Percentiles rank a stretch among this genome's conserved stretches.
Conservation (phyloP, 2,888 invertebrate species). For the Microplitis deprimator region DNA sequence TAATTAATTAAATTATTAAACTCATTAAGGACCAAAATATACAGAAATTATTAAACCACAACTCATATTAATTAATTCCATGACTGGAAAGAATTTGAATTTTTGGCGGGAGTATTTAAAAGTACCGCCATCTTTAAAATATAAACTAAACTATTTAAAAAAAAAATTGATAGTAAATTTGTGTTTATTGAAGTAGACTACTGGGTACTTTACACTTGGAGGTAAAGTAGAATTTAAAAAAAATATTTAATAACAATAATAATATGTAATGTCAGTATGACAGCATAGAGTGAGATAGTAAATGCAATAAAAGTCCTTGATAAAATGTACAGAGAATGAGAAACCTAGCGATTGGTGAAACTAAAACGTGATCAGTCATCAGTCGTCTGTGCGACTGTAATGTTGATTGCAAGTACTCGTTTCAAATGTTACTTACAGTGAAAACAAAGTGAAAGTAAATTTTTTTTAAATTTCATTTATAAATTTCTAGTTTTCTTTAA, state of each 20-base stretch:
- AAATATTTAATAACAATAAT: not conserved
- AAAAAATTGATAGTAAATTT: not conserved
- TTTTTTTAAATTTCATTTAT: not conserved
- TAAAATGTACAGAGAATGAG: not conserved
- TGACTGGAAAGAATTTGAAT: too few relatives aligned
- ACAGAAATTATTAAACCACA: too few relatives aligned
- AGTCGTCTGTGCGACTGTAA: slow-evolving; percentile 18
- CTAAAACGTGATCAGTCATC: slow-evolving; percentile 16
- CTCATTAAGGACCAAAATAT: too few relatives aligned
- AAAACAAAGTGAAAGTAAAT: slow-evolving; percentile 40
- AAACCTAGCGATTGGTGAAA: not conserved
- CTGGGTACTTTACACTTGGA: not conserved
- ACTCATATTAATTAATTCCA: too few relatives aligned
- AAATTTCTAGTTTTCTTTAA: not conserved
- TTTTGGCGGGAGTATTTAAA: too few relatives aligned
- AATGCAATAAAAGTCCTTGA: slow-evolving; percentile 11
- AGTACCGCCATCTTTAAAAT: too few relatives aligned
- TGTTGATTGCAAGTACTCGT: not conserved
- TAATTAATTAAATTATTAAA: too few relatives aligned
- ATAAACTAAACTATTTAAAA: not conserved
- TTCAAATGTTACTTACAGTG: not conserved
- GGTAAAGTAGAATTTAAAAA: not conserved
- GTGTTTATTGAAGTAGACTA: not conserved
- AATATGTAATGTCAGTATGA: not conserved
- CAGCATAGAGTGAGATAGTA: not conserved